Evolutionary conservation across 1,140 invertebrate genomes (phyloP), one percentile per base, ranked within the genome.

Genomic region (Aphaenogaster rudis): DNA sequence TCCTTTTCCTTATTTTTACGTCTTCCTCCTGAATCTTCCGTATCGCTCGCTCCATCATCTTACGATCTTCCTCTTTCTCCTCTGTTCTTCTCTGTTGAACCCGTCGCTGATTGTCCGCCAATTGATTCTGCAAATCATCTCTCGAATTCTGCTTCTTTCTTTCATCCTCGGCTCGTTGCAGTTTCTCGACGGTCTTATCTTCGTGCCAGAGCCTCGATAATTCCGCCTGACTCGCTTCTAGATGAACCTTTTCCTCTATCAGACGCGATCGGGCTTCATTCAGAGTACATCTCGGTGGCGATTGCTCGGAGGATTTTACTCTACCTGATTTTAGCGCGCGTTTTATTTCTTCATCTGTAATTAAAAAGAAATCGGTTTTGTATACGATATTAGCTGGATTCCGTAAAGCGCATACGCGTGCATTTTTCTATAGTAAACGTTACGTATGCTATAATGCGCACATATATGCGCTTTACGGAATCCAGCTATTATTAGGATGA

Each of bases 31-130:
- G 57, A 13, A 71, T 59, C 3, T 50, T 21, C 11, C 54, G 54
- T 0, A 33, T 67, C 7, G 33, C 42, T 36, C 71, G 67, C 13
- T 89, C 88, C 33, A 74, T 13, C 50, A 86, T 77, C 3, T 89
- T 90, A 3, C 88, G 76, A 33, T 89, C 88, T 0, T 52, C 69
- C 4, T 90, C 82, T 9, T 63, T 69, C 17, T 89, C 84, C 11
- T 89, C 71, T n/a, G 0, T 48, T 33, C 64, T 86, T 21, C 21
- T 8, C 17, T 87, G 88, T 9, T 66, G 76, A 17, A 63, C 1
- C 33, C 39, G 88, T 3, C 69, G 88, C 15, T 17, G 50, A 77
- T 87, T 86, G 3, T 86, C 42, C 8, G 67, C 63, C 21, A 81
- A 3, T 36, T 90, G 88, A 11, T 77, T 89, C 6, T 81, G 88